These are phyloP conservation scores for Tillus elongatus DNA, from an alignment of 2,888 invertebrate species.

Conservation along the genomic window DNA sequence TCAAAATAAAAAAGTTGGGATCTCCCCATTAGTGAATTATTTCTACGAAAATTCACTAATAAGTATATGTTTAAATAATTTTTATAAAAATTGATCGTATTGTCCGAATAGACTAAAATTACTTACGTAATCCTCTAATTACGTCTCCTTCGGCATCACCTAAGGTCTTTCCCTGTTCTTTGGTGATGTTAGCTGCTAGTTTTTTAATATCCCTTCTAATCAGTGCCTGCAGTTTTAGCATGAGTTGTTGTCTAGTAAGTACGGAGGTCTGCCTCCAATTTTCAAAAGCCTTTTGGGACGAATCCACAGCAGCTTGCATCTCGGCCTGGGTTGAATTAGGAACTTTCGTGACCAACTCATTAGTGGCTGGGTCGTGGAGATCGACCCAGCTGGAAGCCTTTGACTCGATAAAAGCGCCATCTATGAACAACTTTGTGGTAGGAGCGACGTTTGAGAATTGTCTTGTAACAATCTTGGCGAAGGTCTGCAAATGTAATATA, in stretches of 20 bases:
- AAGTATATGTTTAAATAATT: not conserved
- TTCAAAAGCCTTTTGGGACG: conserved; percentile 65
- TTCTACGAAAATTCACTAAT: too few relatives aligned
- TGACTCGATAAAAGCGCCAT: conserved; percentile 90
- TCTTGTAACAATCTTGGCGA: too few relatives aligned
- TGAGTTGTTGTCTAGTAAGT: conserved; percentile 74
- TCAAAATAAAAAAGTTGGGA: too few relatives aligned
- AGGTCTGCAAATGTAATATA: too few relatives aligned
- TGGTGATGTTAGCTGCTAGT: conserved; percentile 83
- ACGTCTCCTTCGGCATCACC: conserved; percentile 98
- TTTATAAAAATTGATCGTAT: not conserved
- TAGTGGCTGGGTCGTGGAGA: conserved; percentile 90
- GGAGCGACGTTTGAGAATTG: conserved; percentile 46
- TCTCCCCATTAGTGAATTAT: too few relatives aligned
- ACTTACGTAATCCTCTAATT: conserved; percentile 89
- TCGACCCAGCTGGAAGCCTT: conserved; percentile 91
- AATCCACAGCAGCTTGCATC: conserved; percentile 80
- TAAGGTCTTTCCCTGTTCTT: conserved; percentile 95
- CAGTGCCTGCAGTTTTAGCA: conserved; percentile 64
- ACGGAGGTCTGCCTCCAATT: conserved; percentile 89
- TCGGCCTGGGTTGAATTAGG: conserved; percentile 84
- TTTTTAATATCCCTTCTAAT: conserved; percentile 82
- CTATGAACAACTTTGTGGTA: conserved; percentile 86
- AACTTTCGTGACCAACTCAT: conserved; percentile 70
- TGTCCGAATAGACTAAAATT: conserved; percentile 6